Evolutionary conservation across 2,888 invertebrate genomes (phyloP), one percentile per base, ranked within the genome.

Genomic region (Tenthredo mesomela): DNA sequence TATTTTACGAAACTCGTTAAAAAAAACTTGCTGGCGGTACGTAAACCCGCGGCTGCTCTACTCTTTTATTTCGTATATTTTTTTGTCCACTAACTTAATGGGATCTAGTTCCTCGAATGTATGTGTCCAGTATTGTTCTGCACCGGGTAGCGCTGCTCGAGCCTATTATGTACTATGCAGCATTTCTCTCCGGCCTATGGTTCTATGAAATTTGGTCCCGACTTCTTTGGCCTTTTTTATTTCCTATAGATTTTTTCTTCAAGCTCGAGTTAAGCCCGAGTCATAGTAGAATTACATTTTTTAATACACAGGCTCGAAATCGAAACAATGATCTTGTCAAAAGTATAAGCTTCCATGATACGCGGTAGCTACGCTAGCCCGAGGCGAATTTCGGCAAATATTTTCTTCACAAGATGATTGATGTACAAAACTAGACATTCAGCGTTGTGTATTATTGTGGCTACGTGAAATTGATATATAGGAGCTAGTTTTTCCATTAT

Each of bases 21-120:
- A 84, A 84, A 84, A 84, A 84, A 80, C 84, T 78, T 78, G 84
- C 77, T 47, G 67, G 50, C 77, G 84, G 43, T 84, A 84, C 78
- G 78, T 84, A 84, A 84, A 67, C 84, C 84, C 84, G 84, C 77
- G 77, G 50, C 78, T 50, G 75, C 67, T 61, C 37, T 65, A 54
- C 78, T 84, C 77, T 65, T 77, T 78, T 78, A 61, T 84, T 84
- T 84, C n/a, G 37, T 80, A 6, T 40, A 65, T 84, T 84, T 82
- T 82, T 84, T 78, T 82, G 70, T 82, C 58, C 77, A 15, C 70
- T 50, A 71, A 77, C 25, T 84, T 84, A 84, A 84, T 84, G 80
- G 84, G 84, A 84, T 84, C 84, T 84, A 84, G 84, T 84, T 84
- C 84, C 84, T 84, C 84, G 84, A 84, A 84, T 84, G 77, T 84